Evolutionary conservation across 2,888 invertebrate genomes (phyloP).

Genomic region (Synergus itoensis): DNA sequence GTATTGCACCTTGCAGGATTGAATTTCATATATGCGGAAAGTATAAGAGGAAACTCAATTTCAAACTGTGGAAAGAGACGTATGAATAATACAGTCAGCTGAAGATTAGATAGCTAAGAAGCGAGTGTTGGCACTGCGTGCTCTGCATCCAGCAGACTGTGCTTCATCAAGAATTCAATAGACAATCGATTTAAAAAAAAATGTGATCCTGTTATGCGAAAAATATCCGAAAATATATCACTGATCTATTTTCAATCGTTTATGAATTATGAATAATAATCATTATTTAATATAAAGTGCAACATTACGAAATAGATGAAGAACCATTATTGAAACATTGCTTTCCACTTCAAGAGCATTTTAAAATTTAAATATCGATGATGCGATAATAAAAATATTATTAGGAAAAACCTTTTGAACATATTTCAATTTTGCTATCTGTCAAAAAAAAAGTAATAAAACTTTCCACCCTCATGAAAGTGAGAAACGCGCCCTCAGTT

Average conservation of each 20-base stretch:
- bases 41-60: constrained; percentile 23
- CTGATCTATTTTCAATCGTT: neutral
- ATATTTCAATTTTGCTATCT: neutral
- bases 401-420: neutral
- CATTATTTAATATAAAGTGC: neutral
- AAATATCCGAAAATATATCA: neutral
- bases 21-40: neutral
- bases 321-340: neutral
- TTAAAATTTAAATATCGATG: neutral
- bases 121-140: neutral
- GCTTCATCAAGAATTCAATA: constrained; percentile 23
- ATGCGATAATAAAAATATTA: constrained; percentile 5
- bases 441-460: constrained; percentile 26
- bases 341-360: neutral
- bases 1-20: neutral
- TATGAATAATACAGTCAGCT: constrained; percentile 28
- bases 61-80: neutral
- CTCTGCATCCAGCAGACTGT: constrained; percentile 3
- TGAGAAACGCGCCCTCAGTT: neutral
- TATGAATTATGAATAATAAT: too few species aligned
- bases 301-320: neutral
- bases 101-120: constrained; percentile 25
- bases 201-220: neutral
- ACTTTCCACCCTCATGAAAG: neutral
- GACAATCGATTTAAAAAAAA: neutral